A percentile compares a stretch with the other conserved stretches of the same genome.
Evolutionary conservation across 2,888 invertebrate species (phyloP).

Genomic region (Heliconius aoede): DNA sequence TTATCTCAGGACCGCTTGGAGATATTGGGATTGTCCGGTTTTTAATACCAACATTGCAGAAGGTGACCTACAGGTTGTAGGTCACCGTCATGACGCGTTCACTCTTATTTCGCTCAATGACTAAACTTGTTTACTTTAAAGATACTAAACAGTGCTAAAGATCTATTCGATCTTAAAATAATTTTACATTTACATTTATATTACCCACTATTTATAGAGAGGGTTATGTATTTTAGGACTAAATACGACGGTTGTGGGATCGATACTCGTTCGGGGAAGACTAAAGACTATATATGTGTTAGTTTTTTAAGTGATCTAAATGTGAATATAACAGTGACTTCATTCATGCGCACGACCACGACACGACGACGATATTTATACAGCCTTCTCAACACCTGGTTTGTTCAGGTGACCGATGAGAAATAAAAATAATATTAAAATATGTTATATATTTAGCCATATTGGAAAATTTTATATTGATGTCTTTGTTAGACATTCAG

Average conservation of each 20-base stretch:
- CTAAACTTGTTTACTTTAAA: conserved; percentile 27
- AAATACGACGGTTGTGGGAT: background rate
- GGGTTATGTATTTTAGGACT: background rate
- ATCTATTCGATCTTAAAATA: background rate
- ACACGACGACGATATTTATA: too few relatives aligned
- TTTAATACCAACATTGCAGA: conserved; percentile 11
- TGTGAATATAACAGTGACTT: conserved; percentile 9
- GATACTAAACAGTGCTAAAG: conserved; percentile 15
- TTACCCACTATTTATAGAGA: background rate
- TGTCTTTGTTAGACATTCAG: too few relatives aligned
- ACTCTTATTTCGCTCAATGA: conserved; percentile 14
- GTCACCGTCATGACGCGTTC: conserved; percentile 15
- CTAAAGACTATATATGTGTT: too few relatives aligned
- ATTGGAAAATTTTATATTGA: background rate
- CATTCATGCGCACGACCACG: conserved; percentile 15
- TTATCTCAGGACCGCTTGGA: too few relatives aligned
- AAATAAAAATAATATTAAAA: conserved; percentile 10
- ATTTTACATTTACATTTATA: background rate
- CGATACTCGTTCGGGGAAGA: background rate
- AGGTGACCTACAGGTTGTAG: conserved; percentile 32
- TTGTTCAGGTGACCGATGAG: conserved; percentile 3
- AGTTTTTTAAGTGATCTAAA: background rate
- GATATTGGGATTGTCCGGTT: too few relatives aligned
- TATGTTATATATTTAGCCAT: background rate
- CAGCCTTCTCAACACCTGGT: conserved; percentile 16